Conservation (phyloP, 2,797 vertebrate genomes). For the Esox lucius region DNA sequence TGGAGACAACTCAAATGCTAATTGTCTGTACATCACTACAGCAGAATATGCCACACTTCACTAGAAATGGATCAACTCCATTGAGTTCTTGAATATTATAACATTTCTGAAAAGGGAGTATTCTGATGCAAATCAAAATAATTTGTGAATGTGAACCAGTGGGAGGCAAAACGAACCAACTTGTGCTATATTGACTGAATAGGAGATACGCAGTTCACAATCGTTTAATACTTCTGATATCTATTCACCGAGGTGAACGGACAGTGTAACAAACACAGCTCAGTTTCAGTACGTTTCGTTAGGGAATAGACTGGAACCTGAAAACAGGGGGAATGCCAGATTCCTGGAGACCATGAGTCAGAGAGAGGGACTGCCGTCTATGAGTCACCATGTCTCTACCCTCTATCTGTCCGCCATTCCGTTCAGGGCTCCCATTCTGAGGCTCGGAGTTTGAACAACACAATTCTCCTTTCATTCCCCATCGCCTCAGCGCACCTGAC, state of each 20-base stretch:
- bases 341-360: constrained; percentile 11
- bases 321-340: background rate
- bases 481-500: constrained; percentile 20
- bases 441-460: constrained; percentile 2
- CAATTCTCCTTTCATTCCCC: constrained; percentile 12
- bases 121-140: background rate
- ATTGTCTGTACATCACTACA: constrained; percentile 24
- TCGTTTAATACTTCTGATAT: background rate
- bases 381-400: constrained; percentile 23
- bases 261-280: background rate
- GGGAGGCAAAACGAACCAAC: background rate
- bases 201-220: background rate
- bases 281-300: constrained; percentile 8
- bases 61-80: background rate
- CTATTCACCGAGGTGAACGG: background rate
- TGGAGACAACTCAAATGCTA: too few relatives aligned
- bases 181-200: background rate
- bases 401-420: background rate
- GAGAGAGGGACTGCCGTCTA: background rate
- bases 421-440: background rate
- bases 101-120: background rate
- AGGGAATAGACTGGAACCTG: background rate
- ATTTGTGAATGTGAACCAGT: background rate
- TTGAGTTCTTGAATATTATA: background rate
- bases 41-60: background rate